Evolutionary conservation across 2,888 invertebrate genomes (phyloP).

Genomic region (Parnassius orleans): DNA sequence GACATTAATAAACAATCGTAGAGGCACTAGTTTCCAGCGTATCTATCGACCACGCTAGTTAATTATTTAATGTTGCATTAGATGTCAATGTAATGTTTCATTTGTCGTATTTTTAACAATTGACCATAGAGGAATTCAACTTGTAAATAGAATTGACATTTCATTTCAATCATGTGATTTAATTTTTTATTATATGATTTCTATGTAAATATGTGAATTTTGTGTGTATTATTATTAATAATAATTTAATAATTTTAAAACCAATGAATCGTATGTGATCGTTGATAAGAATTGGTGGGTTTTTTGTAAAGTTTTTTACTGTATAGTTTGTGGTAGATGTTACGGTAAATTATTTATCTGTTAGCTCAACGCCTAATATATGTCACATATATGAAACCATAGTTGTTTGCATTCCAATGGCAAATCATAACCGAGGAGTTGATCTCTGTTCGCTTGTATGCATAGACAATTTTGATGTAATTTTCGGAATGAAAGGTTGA

Average conservation of each 20-base stretch:
- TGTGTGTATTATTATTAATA: slow-evolving; percentile 50
- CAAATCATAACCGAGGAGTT: neutral
- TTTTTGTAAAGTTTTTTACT: slow-evolving; percentile 68
- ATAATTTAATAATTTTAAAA: slow-evolving; percentile 56
- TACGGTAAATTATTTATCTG: slow-evolving; percentile 54
- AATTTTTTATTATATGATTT: slow-evolving; percentile 55
- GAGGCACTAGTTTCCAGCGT: slow-evolving; percentile 8
- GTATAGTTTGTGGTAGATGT: slow-evolving; percentile 67
- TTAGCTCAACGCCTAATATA: slow-evolving; percentile 46
- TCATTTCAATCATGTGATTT: slow-evolving; percentile 59
- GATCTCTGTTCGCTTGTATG: slow-evolving; percentile 11
- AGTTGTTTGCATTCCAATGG: neutral
- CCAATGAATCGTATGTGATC: slow-evolving; percentile 65
- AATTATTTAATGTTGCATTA: slow-evolving; percentile 18
- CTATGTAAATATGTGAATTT: slow-evolving; percentile 75
- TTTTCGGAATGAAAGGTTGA: too few relatives aligned
- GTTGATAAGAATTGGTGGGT: slow-evolving; percentile 58
- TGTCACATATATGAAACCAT: slow-evolving; percentile 10
- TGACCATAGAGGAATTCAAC: slow-evolving; percentile 24
- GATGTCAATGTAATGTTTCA: slow-evolving; percentile 15
- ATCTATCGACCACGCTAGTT: slow-evolving; percentile 8
- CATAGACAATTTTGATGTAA: neutral
- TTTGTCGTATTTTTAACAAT: slow-evolving; percentile 23
- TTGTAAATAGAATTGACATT: slow-evolving; percentile 25
- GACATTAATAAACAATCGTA: slow-evolving; percentile 27